Evolutionary conservation across 2,888 invertebrate species (phyloP).

Genomic region (Agriopis leucophaearia): DNA sequence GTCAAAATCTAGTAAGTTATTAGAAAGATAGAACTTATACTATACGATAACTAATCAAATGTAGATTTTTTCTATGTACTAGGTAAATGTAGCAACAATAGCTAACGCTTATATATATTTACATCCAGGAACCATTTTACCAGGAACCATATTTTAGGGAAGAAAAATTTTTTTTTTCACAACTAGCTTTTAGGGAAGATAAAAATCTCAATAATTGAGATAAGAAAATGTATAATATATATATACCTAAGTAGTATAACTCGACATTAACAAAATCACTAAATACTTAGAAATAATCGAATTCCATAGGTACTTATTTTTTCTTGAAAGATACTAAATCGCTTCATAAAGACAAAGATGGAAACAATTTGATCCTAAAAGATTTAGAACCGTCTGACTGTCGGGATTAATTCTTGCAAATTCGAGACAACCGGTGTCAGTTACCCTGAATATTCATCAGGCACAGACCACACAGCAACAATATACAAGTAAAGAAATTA

Average conservation of each 20-base stretch:
- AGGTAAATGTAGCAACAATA: too few relatives aligned
- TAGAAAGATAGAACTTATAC: too few relatives aligned
- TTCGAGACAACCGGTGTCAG: constrained; percentile 72
- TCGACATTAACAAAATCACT: not conserved
- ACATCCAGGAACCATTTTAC: too few relatives aligned
- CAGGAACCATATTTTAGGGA: too few relatives aligned
- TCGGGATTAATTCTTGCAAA: constrained; percentile 73
- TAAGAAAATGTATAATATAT: not conserved
- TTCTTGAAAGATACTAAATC: constrained; percentile 16
- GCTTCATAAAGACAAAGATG: constrained; percentile 24
- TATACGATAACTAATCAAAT: too few relatives aligned
- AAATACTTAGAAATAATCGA: not conserved
- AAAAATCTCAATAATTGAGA: too few relatives aligned
- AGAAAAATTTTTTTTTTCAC: too few relatives aligned
- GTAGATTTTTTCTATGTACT: too few relatives aligned
- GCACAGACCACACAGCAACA: constrained; percentile 45
- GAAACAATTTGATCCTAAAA: constrained; percentile 56
- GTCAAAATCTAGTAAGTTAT: too few relatives aligned
- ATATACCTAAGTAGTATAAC: not conserved
- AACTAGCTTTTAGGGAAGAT: too few relatives aligned
- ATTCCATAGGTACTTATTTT: not conserved
- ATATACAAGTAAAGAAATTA: constrained; percentile 4
- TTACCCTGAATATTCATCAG: constrained; percentile 77
- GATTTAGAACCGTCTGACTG: constrained; percentile 67
- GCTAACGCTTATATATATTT: too few relatives aligned